Evolutionary conservation across 2,888 invertebrate species (phyloP), one percentile per base, ranked within the genome.

Genomic region (Apocheima hispidaria): DNA sequence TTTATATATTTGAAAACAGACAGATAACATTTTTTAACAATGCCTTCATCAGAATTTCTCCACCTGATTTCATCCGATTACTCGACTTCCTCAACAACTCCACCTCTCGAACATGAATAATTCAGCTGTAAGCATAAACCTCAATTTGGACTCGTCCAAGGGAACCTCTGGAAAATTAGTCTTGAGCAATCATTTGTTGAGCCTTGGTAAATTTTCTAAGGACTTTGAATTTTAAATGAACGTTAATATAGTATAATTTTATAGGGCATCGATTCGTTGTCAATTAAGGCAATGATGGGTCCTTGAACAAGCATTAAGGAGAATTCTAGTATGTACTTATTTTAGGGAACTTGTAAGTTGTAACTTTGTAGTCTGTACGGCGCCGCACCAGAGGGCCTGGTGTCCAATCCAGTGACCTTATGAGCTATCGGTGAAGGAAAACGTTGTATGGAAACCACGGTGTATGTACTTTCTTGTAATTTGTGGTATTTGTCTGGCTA

Each of bases 81-180:
- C 61, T 66, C 23, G 57, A 53, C 56, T 59, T 69, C 26, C 60
- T 33, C 59, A 41, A 58, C 57, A 68, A 65, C 51, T 63, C 48
- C 44, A 63, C 53, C 41, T 38, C 41, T 35, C 10, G 16, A 50
- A 21, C 53, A 65, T 69, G 66, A 69, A 69, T 69, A 55, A 69
- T 69, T 64, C 55, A 66, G 21, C 23, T 50, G 55, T 48, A 57
- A 61, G 41, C 35, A 52, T 56, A 53, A 55, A 48, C 52, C 52
- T 41, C 46, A 51, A 61, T 61, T 61, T 56, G 28, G 30, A 28
- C 9, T 49, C 41, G 56, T 46, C 33, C 28, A 10, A 28, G 30
- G 26, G 20, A 57, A 46, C 14, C 23, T 41, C 60, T 41, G 52
- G 33, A 56, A 61, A 61, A 56, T 56, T 61, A 48, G 61, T 56